Base-by-base conservation (phyloP, 2,797 vertebrate genomes). In the Micropoecilia bifurca region DNA sequence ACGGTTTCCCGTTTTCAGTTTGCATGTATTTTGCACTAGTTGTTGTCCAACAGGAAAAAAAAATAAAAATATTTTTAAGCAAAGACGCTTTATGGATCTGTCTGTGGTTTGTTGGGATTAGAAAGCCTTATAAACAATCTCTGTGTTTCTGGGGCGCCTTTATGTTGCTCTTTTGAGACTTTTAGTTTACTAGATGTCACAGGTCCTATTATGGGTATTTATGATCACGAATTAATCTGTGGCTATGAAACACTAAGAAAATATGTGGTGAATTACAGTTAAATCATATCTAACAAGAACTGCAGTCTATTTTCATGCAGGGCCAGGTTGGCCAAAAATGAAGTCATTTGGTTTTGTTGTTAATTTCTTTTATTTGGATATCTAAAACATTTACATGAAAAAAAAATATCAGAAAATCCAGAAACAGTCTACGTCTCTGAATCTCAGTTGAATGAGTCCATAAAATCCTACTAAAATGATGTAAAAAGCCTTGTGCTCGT, bases 21-120 rank as follows among this genome's bases (percentile, higher is more conserved):
- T 95, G 95, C 94, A 95, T 95, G 92, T 89, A 90, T 95, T 55
- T 95, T 95, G 94, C 95, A 95, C 94, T 94, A 91, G 90, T 93
- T 90, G 90, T 78, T 90, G 90, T 78, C 91, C 90, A 83, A 57
- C 73, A 75, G 89, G 71, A 86, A 88, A 82, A 88, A 82, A 77
- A 85, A 68, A 39, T 66, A 25, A 91, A 94, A 85, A 14, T 92
- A 94, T 93, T 94, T 93, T 94, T 71, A 84, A 90, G 80, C 76
- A 84, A 87, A 86, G 0, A 39, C 20, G 4, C 28, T 39, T 84
- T 9, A 30, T 36, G 33, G 16, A 20, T 20, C 16, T 63, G 2
- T 9, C 16, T 36, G 36, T 12, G 8, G 36, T 66, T 39, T 39
- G 18, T 30, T 33, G 28, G 28, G 20, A 18, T 39, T 9, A 18